Base-by-base conservation (phyloP, 2,888 invertebrate species). In the Sclerodermus sp. region DNA sequence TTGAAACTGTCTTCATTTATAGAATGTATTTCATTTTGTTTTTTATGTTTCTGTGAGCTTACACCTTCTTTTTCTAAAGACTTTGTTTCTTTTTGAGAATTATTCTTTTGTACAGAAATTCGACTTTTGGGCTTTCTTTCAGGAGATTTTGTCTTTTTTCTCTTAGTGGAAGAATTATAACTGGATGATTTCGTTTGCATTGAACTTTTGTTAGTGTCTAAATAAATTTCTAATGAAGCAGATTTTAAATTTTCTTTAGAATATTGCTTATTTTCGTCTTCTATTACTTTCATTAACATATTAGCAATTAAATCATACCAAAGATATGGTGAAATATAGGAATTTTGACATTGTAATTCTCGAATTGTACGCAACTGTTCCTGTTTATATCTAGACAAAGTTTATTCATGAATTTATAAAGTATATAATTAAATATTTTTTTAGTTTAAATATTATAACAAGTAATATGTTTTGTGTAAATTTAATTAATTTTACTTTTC, bases 291-390 rank as follows among this genome's bases (percentile, higher is more conserved):
- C 12, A 43, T 42, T 18, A 70, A 43, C 68, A 68, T 70, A 17
- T 55, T 55, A 34, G 62, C 53, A 13, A 68, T 49, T 42, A 68
- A 47, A 16, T 59, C 42, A 36, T 67, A 67, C 67, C 69, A 68
- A 31, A 53, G 41, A 16, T 60, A 42, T 29, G 58, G 47, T 4
- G 68, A 62, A 42, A 54, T 53, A n/a, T 62, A 67, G 1, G 42
- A 38, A 36, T 57, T 62, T 5, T 49, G 55, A 5, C 31, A 55
- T 29, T 53, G 46, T 16, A 69, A 44, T 5, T 48, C 46, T 41
- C 51, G 39, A 5, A 63, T 59, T 39, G 46, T 60, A 45, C 57
- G 56, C 15, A 43, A 37, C 54, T 68, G 68, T 39, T 69, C 68
- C 23, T 42, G 42, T 4, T 50, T 47, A 31, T 67, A 66, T 45